A percentile compares a stretch with the other conserved stretches of the same genome.
Evolutionary conservation across 2,888 invertebrate species (phyloP).

Genomic region (Hirtodrosophila confusa): DNA sequence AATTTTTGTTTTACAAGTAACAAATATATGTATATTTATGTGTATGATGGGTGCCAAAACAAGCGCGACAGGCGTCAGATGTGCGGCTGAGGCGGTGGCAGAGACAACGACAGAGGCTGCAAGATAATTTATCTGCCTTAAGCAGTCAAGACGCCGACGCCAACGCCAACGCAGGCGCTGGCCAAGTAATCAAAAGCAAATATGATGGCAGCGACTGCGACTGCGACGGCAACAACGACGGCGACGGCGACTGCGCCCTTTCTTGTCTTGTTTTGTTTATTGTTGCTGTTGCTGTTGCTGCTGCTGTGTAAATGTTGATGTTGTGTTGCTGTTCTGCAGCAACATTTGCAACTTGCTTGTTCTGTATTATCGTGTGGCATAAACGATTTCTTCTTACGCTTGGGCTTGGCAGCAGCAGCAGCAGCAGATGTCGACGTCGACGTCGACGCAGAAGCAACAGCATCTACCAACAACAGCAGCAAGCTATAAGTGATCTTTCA

Average conservation of each 20-base stretch:
- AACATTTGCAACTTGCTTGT: slow-evolving; percentile 40
- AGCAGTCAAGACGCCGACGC: slow-evolving; percentile 23
- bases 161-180: slow-evolving; percentile 21
- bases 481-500: slow-evolving; percentile 55
- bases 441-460: slow-evolving; percentile 12
- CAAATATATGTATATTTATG: slow-evolving; percentile 19
- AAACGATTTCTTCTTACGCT: slow-evolving; percentile 14
- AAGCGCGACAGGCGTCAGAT: slow-evolving; percentile 28
- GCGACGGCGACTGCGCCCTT: slow-evolving; percentile 31
- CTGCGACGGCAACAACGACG: slow-evolving; percentile 7
- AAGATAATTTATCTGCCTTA: slow-evolving; percentile 43
- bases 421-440: slow-evolving; percentile 1
- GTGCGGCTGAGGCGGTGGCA: slow-evolving; percentile 16
- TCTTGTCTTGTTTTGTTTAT: slow-evolving; percentile 23
- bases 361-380: slow-evolving; percentile 24
- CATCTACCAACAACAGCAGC: slow-evolving; percentile 34
- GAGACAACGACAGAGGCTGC: slow-evolving; percentile 16
- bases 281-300: slow-evolving; percentile 22
- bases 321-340: slow-evolving; percentile 34
- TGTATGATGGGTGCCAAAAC: slow-evolving; percentile 32
- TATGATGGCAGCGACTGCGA: slow-evolving; percentile 31
- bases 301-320: slow-evolving; percentile 5
- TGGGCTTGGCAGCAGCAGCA: slow-evolving; percentile 10
- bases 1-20: slow-evolving; percentile 45
- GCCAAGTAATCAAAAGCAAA: slow-evolving; percentile 23